A percentile compares a stretch with the other conserved stretches of the same genome.
Conservation (phyloP, 1,140 invertebrate species). For the Druon quercuslanigerum region DNA sequence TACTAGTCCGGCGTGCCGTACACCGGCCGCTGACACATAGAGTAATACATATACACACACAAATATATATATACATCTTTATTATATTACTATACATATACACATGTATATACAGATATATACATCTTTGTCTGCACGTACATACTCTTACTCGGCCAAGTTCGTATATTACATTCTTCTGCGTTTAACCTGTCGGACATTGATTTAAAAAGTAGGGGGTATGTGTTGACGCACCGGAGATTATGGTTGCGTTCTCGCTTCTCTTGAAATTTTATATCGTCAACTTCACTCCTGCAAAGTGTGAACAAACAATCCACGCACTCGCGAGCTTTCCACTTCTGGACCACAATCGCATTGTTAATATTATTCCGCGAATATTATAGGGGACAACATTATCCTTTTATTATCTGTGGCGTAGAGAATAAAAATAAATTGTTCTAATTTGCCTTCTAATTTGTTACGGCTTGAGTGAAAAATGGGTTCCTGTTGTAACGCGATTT, state of each 20-base stretch:
- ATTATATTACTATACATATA: too few species aligned
- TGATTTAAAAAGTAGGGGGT: conserved; percentile 59
- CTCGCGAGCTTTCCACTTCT: not conserved
- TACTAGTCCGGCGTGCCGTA: not conserved
- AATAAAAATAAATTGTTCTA: too few species aligned
- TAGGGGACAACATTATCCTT: too few species aligned
- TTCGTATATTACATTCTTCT: conserved; percentile 62
- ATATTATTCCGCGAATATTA: too few species aligned
- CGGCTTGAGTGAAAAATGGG: too few species aligned
- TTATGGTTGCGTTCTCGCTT: conserved; percentile 17
- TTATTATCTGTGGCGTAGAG: too few species aligned
- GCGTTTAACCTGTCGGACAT: conserved; percentile 62
- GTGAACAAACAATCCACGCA: not conserved
- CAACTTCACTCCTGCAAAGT: conserved; percentile 8
- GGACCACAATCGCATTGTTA: not conserved
- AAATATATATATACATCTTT: not conserved
- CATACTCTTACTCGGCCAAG: conserved; percentile 12
- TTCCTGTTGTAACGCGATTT: too few species aligned
- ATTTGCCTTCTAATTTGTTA: too few species aligned
- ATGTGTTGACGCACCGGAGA: conserved; percentile 23
- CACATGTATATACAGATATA: not conserved
- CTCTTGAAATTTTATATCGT: conserved; percentile 34
- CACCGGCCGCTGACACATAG: not conserved
- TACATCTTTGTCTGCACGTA: conserved; percentile 17
- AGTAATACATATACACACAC: not conserved